Base-by-base conservation (phyloP, 2,888 invertebrate genomes). In the Cephus runcator region DNA sequence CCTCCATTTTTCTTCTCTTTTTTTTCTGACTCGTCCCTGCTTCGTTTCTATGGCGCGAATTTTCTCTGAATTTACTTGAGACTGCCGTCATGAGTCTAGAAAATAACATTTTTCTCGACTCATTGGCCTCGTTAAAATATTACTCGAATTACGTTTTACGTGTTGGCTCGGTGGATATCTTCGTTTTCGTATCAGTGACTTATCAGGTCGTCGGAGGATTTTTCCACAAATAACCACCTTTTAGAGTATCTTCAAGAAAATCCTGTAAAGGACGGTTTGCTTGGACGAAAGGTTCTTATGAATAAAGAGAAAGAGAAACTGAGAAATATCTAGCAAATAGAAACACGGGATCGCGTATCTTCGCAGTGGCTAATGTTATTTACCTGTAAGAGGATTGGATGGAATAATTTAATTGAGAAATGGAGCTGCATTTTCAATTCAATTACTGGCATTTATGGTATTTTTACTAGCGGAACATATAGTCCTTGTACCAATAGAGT, bases 401-500 rank as follows among this genome's bases (percentile, higher is more conserved):
- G 76, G 76, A 81, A 82, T 85, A 82, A 85, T 85, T 81, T 79
- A 81, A 83, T 83, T 82, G 78, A 77, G 75, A 77, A 79, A 75
- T 11, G 36, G 75, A 78, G 80, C 80, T 82, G 78, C 76, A 82
- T 82, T 77, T 80, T 79, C 80, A 77, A 82, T 83, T 79, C 82
- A 84, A 85, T 84, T 82, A 85, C 80, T 81, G 73, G 77, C 78
- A 80, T 82, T 79, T 79, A 78, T 73, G 77, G 23, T 56, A 56
- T 56, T 56, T 56, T 56, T 56, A 56, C 0, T 23, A 23, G 23
- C 6, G 23, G 1, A 23, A 56, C 2, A 9, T 23, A 23, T 9
- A 56, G 6, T 56, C 23, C 56, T 9, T 2, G 0, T 56, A 56
- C 9, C 56, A 23, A 15, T 3, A 1, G 2, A 23, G 23, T 23